Percentiles rank a stretch among this genome's conserved stretches.
These are phyloP conservation scores for Callocephalon fimbriatum DNA, from an alignment of 2,113 vertebrate species.

Conservation along the genomic window DNA sequence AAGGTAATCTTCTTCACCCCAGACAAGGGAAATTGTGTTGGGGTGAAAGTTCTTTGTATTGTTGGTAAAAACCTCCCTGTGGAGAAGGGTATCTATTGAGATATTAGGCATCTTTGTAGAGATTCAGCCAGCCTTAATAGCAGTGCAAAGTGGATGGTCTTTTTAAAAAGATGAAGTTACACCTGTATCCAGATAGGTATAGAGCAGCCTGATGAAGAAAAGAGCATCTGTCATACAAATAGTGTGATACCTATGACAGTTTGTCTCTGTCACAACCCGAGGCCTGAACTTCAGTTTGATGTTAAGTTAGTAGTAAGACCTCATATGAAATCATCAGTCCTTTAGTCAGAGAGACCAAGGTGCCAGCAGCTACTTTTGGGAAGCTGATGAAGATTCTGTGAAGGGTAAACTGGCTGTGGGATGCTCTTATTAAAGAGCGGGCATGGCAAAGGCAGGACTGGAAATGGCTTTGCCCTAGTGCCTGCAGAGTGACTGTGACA, in stretches of 20 bases:
- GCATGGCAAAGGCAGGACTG: background rate
- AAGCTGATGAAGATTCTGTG: background rate
- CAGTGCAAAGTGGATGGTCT: background rate
- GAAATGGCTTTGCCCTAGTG: background rate
- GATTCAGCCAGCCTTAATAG: background rate
- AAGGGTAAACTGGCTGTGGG: background rate
- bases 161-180: background rate
- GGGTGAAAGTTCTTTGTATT: background rate
- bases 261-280: background rate
- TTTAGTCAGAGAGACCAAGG: background rate
- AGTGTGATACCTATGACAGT: background rate
- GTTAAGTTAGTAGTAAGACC: background rate
- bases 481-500: background rate
- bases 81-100: background rate
- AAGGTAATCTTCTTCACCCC: background rate
- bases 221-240: background rate
- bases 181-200: background rate
- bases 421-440: background rate
- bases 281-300: background rate
- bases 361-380: background rate
- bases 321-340: background rate
- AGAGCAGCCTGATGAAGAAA: background rate
- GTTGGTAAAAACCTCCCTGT: background rate
- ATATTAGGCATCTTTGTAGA: background rate
- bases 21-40: background rate